A percentile compares a stretch with the other conserved stretches of the same genome.
Evolutionary conservation across 2,888 invertebrate genomes (phyloP).

Genomic region (Rhingia campestris): DNA sequence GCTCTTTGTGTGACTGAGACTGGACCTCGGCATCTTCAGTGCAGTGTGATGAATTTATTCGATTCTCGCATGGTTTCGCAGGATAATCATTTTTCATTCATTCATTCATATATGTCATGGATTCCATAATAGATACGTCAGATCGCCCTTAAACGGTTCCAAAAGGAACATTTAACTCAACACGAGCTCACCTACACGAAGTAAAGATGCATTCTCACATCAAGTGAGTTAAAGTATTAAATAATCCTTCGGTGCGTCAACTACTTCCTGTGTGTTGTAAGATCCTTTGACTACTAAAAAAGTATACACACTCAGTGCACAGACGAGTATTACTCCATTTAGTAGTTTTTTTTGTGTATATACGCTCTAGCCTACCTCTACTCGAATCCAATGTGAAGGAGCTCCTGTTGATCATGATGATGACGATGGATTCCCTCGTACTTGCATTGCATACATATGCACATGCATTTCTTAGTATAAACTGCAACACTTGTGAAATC

Average conservation of each 20-base stretch:
- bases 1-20: neutral
- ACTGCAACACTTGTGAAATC: slow-evolving; percentile 31
- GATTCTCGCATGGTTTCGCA: slow-evolving; percentile 3
- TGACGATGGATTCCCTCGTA: slow-evolving; percentile 34
- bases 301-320: neutral
- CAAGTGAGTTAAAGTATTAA: slow-evolving; percentile 4
- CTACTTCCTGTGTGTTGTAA: neutral
- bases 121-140: neutral
- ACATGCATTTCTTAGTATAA: slow-evolving; percentile 10
- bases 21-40: neutral
- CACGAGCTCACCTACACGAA: neutral
- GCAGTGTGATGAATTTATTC: slow-evolving; percentile 3
- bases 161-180: slow-evolving; percentile 7
- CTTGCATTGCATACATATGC: neutral
- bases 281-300: neutral
- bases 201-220: neutral
- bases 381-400: neutral
- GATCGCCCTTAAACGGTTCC: neutral
- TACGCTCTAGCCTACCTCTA: neutral
- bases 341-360: neutral
- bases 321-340: slow-evolving; percentile 10
- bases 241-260: slow-evolving; percentile 8
- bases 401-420: neutral
- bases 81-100: slow-evolving; percentile 23
- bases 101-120: neutral